Conservation (phyloP, 2,797 vertebrate species). For the Adelosebastes latens region DNA sequence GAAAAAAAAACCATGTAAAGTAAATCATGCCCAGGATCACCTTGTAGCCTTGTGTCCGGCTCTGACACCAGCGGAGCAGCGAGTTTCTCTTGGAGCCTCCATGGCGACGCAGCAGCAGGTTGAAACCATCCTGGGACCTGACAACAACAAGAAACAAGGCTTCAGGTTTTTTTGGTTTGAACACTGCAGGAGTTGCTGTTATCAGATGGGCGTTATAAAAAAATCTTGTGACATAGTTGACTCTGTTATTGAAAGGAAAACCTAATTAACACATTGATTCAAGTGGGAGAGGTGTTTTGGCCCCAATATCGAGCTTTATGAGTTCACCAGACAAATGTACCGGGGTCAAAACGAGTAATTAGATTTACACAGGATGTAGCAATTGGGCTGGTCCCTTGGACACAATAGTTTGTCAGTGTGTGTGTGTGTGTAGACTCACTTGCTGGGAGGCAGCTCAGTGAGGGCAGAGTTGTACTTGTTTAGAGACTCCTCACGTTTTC, state of each 20-base stretch:
- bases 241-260: constrained; percentile 1
- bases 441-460: constrained; percentile 74
- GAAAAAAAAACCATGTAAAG: not conserved
- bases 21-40: constrained; percentile 49
- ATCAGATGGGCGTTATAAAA: not conserved
- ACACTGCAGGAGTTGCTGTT: not conserved
- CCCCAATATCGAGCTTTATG: not conserved
- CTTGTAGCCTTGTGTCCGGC: constrained; percentile 85
- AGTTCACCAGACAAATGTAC: constrained; percentile 22
- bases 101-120: constrained; percentile 83
- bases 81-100: constrained; percentile 88
- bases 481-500: constrained; percentile 77
- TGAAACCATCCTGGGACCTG: constrained; percentile 85
- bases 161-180: not conserved
- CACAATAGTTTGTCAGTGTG: not conserved
- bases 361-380: constrained; percentile 9
- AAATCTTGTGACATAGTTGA: not conserved
- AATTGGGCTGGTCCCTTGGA: not conserved
- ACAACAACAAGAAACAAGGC: constrained; percentile 8
- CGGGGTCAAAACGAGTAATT: constrained; percentile 9
- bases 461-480: constrained; percentile 77
- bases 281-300: not conserved
- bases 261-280: not conserved
- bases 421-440: constrained; percentile 64
- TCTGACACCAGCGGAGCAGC: constrained; percentile 87